Evolutionary conservation across 2,888 invertebrate species (phyloP), one percentile per base, ranked within the genome.

Genomic region (Drosophila diplacantha): DNA sequence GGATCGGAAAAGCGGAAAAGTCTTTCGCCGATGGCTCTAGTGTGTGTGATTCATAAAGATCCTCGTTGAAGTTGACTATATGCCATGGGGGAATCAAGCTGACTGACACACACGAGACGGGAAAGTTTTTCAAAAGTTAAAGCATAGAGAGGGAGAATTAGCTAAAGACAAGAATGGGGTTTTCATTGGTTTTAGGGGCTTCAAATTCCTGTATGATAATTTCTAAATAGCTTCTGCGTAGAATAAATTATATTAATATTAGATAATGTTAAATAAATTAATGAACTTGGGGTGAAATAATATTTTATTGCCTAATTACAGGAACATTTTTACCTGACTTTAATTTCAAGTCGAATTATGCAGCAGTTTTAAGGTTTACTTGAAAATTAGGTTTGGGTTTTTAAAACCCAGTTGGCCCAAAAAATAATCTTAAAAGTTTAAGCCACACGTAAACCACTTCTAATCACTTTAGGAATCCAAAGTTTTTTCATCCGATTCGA

Each of bases 41-140:
- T 44, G 58, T 38, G 58, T 38, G 58, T 66, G 60, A 78, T 78
- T 75, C 81, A 75, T 78, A 73, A 61, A 65, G 69, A 58, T 58
- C 53, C 41, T 60, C 68, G 53, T 57, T 67, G 62, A 76, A 57
- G 63, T 51, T 59, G 53, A 46, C 60, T 41, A 54, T 31, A 56
- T 41, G 57, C 24, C 54, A 46, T 38, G 18, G 18, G 46, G 49
- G 52, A 29, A 44, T 35, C 22, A 39, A 34, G 41, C 14, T 52
- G 38, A 14, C 26, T 29, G 39, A 31, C 61, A 20, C 9, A 22
- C 32, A 20, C n/a, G 22, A 47, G 20, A 47, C 47, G 4, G 9
- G 6, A n/a, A 54, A 51, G 18, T 51, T 51, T 20, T 20, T n/a
- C 9, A 2, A 44, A 31, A 44, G 44, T 52, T 47, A 29, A 31